Evolutionary conservation across 2,797 vertebrate species (phyloP).

Genomic region (Arnoldichthys spilopterus): DNA sequence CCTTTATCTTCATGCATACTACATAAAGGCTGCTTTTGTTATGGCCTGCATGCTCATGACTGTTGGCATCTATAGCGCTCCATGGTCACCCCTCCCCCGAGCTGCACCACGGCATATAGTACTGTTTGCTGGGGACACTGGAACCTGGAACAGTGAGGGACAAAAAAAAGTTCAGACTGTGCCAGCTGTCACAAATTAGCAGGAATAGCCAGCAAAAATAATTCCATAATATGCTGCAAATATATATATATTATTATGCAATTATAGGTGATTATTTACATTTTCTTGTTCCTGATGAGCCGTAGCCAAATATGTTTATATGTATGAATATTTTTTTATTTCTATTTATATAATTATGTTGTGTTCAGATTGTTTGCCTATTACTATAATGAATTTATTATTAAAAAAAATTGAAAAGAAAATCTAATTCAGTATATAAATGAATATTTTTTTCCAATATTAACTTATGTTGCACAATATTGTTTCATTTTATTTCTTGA

Average conservation of each 20-base stretch:
- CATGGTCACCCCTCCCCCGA: conserved; percentile 50
- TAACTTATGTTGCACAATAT: not conserved
- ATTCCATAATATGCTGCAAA: conserved; percentile 7
- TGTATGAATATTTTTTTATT: not conserved
- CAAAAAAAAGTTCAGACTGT: conserved; percentile 30
- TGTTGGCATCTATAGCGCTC: conserved; percentile 77
- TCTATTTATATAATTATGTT: not conserved
- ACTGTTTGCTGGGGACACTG: conserved; percentile 42
- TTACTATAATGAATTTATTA: not conserved
- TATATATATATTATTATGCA: not conserved
- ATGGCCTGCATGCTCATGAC: conserved; percentile 77
- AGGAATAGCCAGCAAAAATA: not conserved
- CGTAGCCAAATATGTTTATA: not conserved
- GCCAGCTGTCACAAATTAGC: conserved; percentile 15
- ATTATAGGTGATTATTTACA: not conserved
- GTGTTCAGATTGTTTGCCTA: not conserved
- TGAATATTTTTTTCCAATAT: not conserved
- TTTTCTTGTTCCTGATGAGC: too few relatives aligned
- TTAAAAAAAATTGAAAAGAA: not conserved
- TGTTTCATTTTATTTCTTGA: conserved; percentile 4
- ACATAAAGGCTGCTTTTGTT: conserved; percentile 88
- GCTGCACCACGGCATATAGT: conserved; percentile 58
- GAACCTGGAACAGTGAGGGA: conserved; percentile 17
- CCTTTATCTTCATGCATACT: conserved; percentile 81
- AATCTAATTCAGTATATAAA: not conserved